These are phyloP conservation scores for Eucriotettix oculatus DNA, from an alignment of 2,888 invertebrate genomes.

Conservation along the genomic window DNA sequence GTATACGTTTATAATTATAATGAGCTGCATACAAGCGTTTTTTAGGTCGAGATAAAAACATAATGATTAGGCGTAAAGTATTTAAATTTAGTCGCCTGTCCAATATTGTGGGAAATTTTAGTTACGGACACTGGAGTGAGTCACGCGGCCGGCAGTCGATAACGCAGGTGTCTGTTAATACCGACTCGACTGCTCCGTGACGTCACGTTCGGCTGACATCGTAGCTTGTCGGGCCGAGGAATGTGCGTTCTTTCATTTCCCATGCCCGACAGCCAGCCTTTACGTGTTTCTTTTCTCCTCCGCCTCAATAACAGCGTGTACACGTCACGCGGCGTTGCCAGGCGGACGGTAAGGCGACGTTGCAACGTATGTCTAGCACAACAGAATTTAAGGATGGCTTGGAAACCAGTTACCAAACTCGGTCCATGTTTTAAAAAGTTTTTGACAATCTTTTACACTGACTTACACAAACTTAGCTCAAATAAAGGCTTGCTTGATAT, in stretches of 20 bases:
- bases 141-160: background rate
- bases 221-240: background rate
- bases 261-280: background rate
- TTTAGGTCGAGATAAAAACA: too few relatives aligned
- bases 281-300: background rate
- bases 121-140: background rate
- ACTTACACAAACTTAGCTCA: too few relatives aligned
- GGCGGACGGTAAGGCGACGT: background rate
- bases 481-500: too few relatives aligned
- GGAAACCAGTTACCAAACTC: too few relatives aligned
- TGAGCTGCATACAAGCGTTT: too few relatives aligned
- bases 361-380: background rate
- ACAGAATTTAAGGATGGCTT: too few relatives aligned
- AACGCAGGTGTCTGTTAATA: conserved; percentile 1
- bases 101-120: too few relatives aligned
- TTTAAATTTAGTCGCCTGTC: too few relatives aligned
- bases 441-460: too few relatives aligned
- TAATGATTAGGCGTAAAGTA: too few relatives aligned
- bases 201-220: conserved; percentile 4
- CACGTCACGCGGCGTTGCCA: background rate
- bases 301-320: background rate
- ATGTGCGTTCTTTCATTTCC: background rate
- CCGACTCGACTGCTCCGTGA: conserved; percentile 2
- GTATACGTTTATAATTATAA: too few relatives aligned
- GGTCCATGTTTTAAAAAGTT: too few relatives aligned